phyloP scores from a whole-genome alignment of 2,797 vertebrate species.

The Pseudotriccus pelzelni region DNA sequence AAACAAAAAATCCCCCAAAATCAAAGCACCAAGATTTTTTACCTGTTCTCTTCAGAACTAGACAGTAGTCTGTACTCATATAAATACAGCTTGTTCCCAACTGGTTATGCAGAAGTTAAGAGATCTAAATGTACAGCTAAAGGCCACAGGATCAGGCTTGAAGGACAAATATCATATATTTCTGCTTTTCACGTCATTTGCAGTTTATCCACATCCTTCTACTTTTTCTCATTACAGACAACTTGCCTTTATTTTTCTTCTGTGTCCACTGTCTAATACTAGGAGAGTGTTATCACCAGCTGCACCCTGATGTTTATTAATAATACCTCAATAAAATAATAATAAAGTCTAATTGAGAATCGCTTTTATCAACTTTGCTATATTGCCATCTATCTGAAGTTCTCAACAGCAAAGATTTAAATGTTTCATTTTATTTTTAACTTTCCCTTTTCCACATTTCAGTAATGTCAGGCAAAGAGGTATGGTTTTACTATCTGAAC shows the following conservation, averaged over 20 bases:
- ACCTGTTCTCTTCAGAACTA: neutral
- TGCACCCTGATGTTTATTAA: conserved; percentile 65
- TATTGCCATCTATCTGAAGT: conserved; percentile 71
- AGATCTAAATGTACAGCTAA: neutral
- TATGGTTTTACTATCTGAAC: conserved; percentile 78
- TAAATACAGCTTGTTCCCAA: neutral
- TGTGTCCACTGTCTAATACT: conserved; percentile 27
- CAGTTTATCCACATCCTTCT: conserved; percentile 12
- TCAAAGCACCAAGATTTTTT: neutral
- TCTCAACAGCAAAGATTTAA: conserved; percentile 76
- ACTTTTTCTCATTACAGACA: neutral
- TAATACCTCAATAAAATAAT: conserved; percentile 69
- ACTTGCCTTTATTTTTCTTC: conserved; percentile 28
- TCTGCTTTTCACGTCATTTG: conserved; percentile 27
- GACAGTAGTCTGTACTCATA: neutral
- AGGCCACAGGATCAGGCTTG: neutral
- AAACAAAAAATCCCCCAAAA: neutral
- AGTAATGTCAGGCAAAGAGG: conserved; percentile 78
- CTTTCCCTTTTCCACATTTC: conserved; percentile 77
- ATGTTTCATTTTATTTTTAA: conserved; percentile 81
- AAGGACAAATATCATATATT: conserved; percentile 29
- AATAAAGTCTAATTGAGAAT: conserved; percentile 71
- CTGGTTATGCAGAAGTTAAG: neutral
- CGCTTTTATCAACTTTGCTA: conserved; percentile 73
- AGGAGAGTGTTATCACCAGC: conserved; percentile 20